Base-by-base conservation (phyloP, 2,888 invertebrate species). In the Polylopha cassiicola region DNA sequence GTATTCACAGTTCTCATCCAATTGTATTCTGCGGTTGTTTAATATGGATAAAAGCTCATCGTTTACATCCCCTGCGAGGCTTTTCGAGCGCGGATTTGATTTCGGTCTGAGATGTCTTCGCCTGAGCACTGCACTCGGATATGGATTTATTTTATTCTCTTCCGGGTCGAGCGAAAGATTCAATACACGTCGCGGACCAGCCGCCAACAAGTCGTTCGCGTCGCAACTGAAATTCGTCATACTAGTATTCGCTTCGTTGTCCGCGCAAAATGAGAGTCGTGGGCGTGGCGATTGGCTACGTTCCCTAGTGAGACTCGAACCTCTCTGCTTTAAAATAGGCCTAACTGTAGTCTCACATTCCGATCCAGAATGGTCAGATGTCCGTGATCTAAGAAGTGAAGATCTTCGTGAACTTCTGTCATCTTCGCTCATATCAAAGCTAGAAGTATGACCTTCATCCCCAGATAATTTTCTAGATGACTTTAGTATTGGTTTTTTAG, bases 401-500 rank as follows among this genome's bases (percentile, higher is more conserved):
- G 88, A 73, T 52, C 88, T 85, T 39, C 87, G 84, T 24, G 88
- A 88, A 53, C 87, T 87, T 68, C 82, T 68, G 55, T 85, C 85
- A 56, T 82, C 84, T 71, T 85, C 82, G 61, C 87, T 87, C 58
- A 81, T 61, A 65, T 88, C 87, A 58, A 86, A 87, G 73, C 81
- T 86, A 64, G 86, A 84, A 63, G 82, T 67, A 47, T 86, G 77
- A 39, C 84, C 79, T 63, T 91, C 90, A 53, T 91, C 91, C 32
- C 89, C 87, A 15, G 89, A 90, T 59, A 88, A 86, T 61, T 89
- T 91, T 53, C 90, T 89, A 1, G 90, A 89, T 28, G 89, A 88
- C 69, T 95, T 95, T 24, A 95, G 76, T 53, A 95, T 95, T 16
- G 95, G 93, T 61, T 88, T 90, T 58, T 89, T 90, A 0, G 91